These are phyloP conservation scores for Phylloscopus collybita DNA, from an alignment of 2,797 vertebrate species.

Conservation along the genomic window DNA sequence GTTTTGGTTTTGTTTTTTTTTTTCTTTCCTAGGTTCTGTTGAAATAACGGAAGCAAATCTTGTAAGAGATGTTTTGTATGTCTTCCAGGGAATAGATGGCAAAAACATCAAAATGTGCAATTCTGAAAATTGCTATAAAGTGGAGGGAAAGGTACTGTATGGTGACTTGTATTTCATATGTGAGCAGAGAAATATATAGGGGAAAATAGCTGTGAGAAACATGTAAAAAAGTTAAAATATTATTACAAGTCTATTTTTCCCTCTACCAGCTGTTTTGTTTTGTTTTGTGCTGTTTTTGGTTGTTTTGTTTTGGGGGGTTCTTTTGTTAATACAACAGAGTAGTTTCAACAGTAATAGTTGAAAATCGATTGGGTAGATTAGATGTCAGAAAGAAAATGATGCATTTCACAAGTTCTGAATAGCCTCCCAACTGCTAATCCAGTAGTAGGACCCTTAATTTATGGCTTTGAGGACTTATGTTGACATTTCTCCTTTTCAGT, in stretches of 20 bases:
- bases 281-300: neutral
- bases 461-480: neutral
- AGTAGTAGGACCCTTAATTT: neutral
- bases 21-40: conserved; percentile 71
- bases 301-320: neutral
- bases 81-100: conserved; percentile 99
- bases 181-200: neutral
- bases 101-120: conserved; percentile 94
- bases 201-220: neutral
- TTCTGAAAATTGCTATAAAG: conserved; percentile 93
- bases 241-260: neutral
- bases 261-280: neutral
- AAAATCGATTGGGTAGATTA: neutral
- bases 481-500: neutral
- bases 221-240: neutral
- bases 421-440: neutral
- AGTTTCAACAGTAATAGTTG: neutral
- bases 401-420: neutral
- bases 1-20: neutral
- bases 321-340: neutral
- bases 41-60: conserved; percentile 90
- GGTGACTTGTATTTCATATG: neutral
- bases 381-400: neutral
- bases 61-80: conserved; percentile 95
- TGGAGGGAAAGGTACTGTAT: conserved; percentile 89